These are phyloP conservation scores for Sinocyclocheilus maitianheensis DNA, from an alignment of 2,113 vertebrate species.

Conservation along the genomic window DNA sequence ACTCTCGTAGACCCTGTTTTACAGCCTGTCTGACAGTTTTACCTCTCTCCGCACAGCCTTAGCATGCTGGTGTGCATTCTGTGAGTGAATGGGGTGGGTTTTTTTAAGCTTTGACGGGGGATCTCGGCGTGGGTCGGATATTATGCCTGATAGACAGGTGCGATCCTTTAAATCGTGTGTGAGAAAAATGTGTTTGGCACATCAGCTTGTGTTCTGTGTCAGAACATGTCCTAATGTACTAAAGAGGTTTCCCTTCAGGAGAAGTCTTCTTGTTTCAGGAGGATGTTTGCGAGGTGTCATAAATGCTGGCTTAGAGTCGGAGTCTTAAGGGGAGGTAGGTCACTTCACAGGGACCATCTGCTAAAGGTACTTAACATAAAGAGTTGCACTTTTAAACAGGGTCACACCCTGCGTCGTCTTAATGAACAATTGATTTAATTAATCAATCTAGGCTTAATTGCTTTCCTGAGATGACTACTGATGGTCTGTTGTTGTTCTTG, in stretches of 20 bases:
- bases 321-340: slow-evolving; percentile 49
- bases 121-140: slow-evolving; percentile 48
- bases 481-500: slow-evolving; percentile 4
- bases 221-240: slow-evolving; percentile 78
- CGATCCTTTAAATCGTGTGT: slow-evolving; percentile 65
- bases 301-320: slow-evolving; percentile 30
- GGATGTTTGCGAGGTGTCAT: slow-evolving; percentile 41
- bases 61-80: slow-evolving; percentile 45
- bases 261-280: slow-evolving; percentile 62
- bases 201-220: slow-evolving; percentile 79
- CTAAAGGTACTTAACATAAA: slow-evolving; percentile 62
- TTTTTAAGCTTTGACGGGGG: slow-evolving; percentile 64
- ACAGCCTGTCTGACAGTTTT: slow-evolving; percentile 54
- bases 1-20: slow-evolving; percentile 34
- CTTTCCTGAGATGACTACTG: slow-evolving; percentile 39
- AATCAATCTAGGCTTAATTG: slow-evolving; percentile 35
- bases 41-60: slow-evolving; percentile 36
- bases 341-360: slow-evolving; percentile 39
- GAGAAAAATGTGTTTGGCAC: slow-evolving; percentile 64
- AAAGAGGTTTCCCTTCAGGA: slow-evolving; percentile 62
- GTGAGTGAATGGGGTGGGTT: slow-evolving; percentile 54
- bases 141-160: slow-evolving; percentile 55
- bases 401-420: slow-evolving; percentile 57
- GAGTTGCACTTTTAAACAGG: slow-evolving; percentile 58
- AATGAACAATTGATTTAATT: slow-evolving; percentile 46